A percentile compares a stretch with the other conserved stretches of the same genome.
Conservation (phyloP, 2,888 invertebrate species). For the Campaea margaritaria region DNA sequence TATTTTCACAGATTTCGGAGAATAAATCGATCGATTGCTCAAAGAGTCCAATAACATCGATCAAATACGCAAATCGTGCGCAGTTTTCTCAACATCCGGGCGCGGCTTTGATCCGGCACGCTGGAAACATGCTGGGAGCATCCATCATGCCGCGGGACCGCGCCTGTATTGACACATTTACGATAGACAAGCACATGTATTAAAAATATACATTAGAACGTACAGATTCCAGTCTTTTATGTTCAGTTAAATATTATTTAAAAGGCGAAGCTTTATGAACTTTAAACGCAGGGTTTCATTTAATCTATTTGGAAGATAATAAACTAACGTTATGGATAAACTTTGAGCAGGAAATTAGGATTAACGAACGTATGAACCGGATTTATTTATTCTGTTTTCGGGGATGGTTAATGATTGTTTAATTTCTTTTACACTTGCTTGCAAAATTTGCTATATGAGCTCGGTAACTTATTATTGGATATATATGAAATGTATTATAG, state of each 20-base stretch:
- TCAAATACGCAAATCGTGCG: slow-evolving; percentile 33
- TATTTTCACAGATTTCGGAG: slow-evolving; percentile 34
- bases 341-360: slow-evolving; percentile 19
- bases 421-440: neutral
- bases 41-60: slow-evolving; percentile 29
- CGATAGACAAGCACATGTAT: slow-evolving; percentile 41
- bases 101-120: slow-evolving; percentile 47
- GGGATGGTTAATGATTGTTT: slow-evolving; percentile 15
- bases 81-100: slow-evolving; percentile 40
- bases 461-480: neutral
- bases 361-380: slow-evolving; percentile 21
- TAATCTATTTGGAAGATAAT: slow-evolving; percentile 22
- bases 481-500: neutral
- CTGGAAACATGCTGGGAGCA: no score
- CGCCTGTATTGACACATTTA: slow-evolving; percentile 59
- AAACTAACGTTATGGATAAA: slow-evolving; percentile 13
- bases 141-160: slow-evolving; percentile 47
- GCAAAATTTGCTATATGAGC: neutral
- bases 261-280: slow-evolving; percentile 12
- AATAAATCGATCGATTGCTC: slow-evolving; percentile 31
- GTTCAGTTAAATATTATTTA: slow-evolving; percentile 16
- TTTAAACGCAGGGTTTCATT: slow-evolving; percentile 14
- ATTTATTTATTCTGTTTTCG: slow-evolving; percentile 13
- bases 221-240: slow-evolving; percentile 25
- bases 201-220: slow-evolving; percentile 37